Percentiles rank a stretch among this genome's conserved stretches.
These are phyloP conservation scores for Pantherophis guttatus DNA, from an alignment of 2,113 vertebrate genomes.

Conservation along the genomic window DNA sequence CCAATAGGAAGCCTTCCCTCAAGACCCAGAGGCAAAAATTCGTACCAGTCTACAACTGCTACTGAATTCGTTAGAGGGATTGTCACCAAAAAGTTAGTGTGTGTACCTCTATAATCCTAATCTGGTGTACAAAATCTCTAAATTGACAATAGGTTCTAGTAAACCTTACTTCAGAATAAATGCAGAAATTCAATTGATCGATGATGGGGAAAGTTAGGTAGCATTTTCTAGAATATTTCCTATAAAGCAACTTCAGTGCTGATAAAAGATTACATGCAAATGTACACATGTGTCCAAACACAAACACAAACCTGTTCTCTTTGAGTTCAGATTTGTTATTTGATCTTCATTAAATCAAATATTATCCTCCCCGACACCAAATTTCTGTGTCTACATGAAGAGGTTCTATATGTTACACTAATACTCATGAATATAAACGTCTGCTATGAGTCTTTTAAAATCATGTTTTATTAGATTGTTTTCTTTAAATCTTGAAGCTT, in stretches of 20 bases:
- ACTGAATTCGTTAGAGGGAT: not conserved
- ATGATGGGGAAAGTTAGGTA: not conserved
- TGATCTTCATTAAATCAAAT: not conserved
- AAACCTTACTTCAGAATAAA: not conserved
- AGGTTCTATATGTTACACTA: not conserved
- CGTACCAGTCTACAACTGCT: not conserved
- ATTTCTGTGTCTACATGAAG: not conserved
- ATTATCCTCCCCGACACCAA: not conserved
- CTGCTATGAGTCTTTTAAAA: not conserved
- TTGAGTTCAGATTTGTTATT: not conserved
- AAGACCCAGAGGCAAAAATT: not conserved
- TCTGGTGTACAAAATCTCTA: not conserved
- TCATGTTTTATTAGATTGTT: not conserved
- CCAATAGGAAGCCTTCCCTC: not conserved
- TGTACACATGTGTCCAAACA: no score
- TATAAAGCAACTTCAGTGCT: not conserved
- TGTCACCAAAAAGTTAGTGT: no score
- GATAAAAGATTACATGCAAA: not conserved
- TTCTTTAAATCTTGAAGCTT: not conserved
- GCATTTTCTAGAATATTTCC: not conserved
- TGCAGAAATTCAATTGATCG: not conserved
- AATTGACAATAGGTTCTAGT: not conserved
- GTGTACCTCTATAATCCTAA: not conserved
- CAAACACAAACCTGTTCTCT: not conserved
- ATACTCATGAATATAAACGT: not conserved